These are phyloP conservation scores for Spheniscus mendiculus DNA, from an alignment of 2,113 vertebrate species.

Conservation along the genomic window DNA sequence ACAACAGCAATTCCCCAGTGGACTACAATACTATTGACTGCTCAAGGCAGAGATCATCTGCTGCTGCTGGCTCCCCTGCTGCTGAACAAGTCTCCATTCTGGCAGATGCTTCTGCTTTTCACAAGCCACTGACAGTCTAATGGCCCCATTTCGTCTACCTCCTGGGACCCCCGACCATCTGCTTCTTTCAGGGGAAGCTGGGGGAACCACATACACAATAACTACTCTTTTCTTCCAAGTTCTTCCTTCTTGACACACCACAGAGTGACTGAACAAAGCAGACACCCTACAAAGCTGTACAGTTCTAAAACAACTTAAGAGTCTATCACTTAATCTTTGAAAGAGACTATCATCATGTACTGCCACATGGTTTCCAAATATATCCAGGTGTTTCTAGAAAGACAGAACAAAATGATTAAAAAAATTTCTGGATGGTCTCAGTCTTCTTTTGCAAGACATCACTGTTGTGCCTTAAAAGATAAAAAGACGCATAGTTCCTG, in stretches of 20 bases:
- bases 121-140: slow-evolving; percentile 37
- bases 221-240: background rate
- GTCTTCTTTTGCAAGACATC: background rate
- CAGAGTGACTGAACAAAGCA: slow-evolving; percentile 16
- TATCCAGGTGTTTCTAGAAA: background rate
- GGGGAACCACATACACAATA: background rate
- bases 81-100: slow-evolving; percentile 32
- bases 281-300: background rate
- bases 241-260: background rate
- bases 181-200: slow-evolving; percentile 41
- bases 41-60: slow-evolving; percentile 45
- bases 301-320: background rate
- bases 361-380: background rate
- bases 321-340: background rate
- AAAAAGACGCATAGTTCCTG: background rate
- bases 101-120: slow-evolving; percentile 58
- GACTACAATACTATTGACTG: background rate
- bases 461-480: background rate
- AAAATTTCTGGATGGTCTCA: background rate
- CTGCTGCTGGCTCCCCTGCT: slow-evolving; percentile 38
- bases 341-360: background rate
- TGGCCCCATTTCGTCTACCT: slow-evolving; percentile 40
- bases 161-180: slow-evolving; percentile 44
- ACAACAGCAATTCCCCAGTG: background rate
- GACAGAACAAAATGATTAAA: background rate